Evolutionary conservation across 2,797 vertebrate genomes (phyloP).

Genomic region (Danio albolineatus): DNA sequence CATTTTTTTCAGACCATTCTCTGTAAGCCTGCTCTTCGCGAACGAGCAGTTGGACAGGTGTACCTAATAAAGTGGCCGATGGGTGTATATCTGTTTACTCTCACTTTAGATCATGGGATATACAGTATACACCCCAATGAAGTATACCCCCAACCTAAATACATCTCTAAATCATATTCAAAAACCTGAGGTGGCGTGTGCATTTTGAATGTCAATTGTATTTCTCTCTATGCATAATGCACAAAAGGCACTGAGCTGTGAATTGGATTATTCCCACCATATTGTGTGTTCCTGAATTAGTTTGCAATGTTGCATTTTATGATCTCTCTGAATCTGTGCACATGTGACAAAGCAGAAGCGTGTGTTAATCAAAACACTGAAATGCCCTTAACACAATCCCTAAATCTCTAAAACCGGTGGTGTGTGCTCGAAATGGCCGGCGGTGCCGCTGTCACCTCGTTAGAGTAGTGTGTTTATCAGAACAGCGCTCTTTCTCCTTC

Average conservation of each 20-base stretch:
- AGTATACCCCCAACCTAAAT: no score
- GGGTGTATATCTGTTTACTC: no score
- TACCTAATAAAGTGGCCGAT: no score
- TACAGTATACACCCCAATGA: no score
- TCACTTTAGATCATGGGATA: no score
- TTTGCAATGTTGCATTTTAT: neutral
- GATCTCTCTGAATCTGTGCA: neutral
- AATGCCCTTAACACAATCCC: neutral
- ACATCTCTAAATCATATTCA: no score
- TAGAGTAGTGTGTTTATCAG: slow-evolving; percentile 40
- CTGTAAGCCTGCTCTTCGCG: no score
- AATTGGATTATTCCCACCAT: neutral
- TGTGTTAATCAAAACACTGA: neutral
- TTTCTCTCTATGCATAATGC: neutral
- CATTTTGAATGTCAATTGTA: neutral
- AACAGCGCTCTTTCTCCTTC: slow-evolving; percentile 18
- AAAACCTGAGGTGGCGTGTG: neutral
- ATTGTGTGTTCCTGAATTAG: neutral
- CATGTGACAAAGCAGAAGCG: neutral
- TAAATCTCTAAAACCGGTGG: slow-evolving; percentile 29
- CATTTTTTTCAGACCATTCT: no score
- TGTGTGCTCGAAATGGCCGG: slow-evolving; percentile 16
- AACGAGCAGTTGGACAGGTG: no score
- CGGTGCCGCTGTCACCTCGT: slow-evolving; percentile 32
- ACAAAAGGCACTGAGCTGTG: neutral